These are phyloP conservation scores for Microcebus tavaratra DNA, from an alignment of 2,113 vertebrate species.

Conservation along the genomic window DNA sequence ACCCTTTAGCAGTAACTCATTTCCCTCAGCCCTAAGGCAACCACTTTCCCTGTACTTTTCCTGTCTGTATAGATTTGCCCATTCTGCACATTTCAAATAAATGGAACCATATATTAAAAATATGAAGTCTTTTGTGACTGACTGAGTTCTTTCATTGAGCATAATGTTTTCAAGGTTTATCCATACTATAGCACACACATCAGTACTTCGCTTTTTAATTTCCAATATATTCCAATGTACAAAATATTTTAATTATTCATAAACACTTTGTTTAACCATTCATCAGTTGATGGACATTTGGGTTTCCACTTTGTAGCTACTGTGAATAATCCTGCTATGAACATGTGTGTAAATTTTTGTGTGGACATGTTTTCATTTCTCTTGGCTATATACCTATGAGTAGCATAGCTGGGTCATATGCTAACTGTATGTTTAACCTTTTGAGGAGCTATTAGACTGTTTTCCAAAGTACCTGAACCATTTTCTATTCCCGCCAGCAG, in stretches of 20 bases:
- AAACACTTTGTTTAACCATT: not conserved
- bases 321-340: not conserved
- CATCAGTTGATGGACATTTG: not conserved
- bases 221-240: no score
- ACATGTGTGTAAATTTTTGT: not conserved
- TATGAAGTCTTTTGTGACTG: not conserved
- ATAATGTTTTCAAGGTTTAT: not conserved
- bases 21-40: not conserved
- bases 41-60: not conserved
- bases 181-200: not conserved
- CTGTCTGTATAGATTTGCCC: not conserved
- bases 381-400: no score
- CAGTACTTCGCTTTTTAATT: not conserved
- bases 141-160: not conserved
- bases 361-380: not conserved
- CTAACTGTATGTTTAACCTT: no score
- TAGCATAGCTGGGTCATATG: no score
- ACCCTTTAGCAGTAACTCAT: not conserved
- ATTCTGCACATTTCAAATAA: not conserved
- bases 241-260: not conserved
- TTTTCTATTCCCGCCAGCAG: no score
- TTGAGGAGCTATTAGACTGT: no score
- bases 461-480: no score
- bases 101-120: not conserved
- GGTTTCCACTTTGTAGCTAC: not conserved